These are phyloP conservation scores for Ariopsis seemanni DNA, from an alignment of 2,113 vertebrate genomes.

Conservation along the genomic window DNA sequence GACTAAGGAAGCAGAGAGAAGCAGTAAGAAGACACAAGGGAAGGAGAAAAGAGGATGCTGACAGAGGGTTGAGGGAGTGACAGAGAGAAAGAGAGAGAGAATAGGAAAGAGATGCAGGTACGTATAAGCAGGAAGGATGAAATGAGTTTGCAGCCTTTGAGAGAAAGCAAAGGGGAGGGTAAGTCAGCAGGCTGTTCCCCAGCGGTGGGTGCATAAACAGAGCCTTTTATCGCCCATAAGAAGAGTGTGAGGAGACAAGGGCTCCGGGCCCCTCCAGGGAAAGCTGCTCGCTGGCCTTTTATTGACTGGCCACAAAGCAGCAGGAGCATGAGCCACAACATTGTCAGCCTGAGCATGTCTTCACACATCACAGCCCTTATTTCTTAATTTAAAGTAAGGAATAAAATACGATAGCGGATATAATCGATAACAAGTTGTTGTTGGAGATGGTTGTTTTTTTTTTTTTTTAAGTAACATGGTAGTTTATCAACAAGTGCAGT, in stretches of 20 bases:
- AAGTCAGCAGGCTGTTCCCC: constrained; percentile 53
- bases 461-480: background rate
- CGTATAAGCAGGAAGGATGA: constrained; percentile 40
- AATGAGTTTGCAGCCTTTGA: constrained; percentile 42
- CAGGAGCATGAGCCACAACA: constrained; percentile 40
- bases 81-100: constrained; percentile 28
- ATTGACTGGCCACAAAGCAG: constrained; percentile 54
- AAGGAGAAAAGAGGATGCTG: constrained; percentile 18
- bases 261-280: constrained; percentile 55
- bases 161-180: constrained; percentile 30
- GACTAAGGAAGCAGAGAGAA: constrained; percentile 40
- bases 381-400: constrained; percentile 5
- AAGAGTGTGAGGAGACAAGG: constrained; percentile 48
- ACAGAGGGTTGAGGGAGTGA: constrained; percentile 19
- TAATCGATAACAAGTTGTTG: background rate
- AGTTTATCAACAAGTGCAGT: too few species aligned
- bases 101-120: constrained; percentile 23
- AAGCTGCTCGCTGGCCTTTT: constrained; percentile 41
- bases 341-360: constrained; percentile 33
- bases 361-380: background rate
- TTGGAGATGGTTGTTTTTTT: background rate
- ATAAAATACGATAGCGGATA: background rate
- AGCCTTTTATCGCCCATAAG: constrained; percentile 58
- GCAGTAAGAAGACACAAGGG: background rate
- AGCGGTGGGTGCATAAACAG: constrained; percentile 51